Conservation (phyloP, 1,140 invertebrate species). For the Probaryconus sp. region DNA sequence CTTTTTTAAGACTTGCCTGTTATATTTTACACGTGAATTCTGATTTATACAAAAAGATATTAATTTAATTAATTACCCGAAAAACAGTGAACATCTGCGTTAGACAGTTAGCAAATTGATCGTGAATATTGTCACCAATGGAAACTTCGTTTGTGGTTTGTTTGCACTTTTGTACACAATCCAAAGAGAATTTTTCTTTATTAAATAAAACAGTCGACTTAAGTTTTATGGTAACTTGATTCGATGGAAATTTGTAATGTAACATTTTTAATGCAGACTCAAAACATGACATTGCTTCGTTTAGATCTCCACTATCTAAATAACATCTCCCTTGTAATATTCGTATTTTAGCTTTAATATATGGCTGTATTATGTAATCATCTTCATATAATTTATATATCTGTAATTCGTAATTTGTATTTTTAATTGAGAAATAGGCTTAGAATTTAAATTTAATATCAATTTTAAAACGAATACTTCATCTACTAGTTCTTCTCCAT, state of each 20-base stretch:
- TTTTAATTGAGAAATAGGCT: too few relatives aligned
- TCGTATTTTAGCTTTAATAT: conserved; percentile 75
- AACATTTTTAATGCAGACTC: conserved; percentile 66
- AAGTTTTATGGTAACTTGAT: conserved; percentile 63
- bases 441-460: neutral
- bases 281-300: conserved; percentile 69
- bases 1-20: neutral
- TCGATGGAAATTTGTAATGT: conserved; percentile 72
- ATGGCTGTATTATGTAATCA: conserved; percentile 70
- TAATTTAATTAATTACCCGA: conserved; percentile 63
- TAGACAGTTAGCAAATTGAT: conserved; percentile 77
- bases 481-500: conserved; percentile 69
- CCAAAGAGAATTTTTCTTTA: conserved; percentile 59
- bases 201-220: conserved; percentile 67
- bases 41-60: neutral
- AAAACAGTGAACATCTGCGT: conserved; percentile 75
- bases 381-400: conserved; percentile 60
- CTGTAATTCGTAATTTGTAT: too few relatives aligned
- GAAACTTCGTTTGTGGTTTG: conserved; percentile 8
- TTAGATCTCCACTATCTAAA: conserved; percentile 69
- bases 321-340: conserved; percentile 74
- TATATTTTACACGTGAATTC: too few relatives aligned
- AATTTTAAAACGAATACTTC: conserved; percentile 61
- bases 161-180: conserved; percentile 37
- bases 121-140: conserved; percentile 70